These are phyloP conservation scores for Dendrocincla fuliginosa DNA, from an alignment of 2,797 vertebrate species.

Conservation along the genomic window DNA sequence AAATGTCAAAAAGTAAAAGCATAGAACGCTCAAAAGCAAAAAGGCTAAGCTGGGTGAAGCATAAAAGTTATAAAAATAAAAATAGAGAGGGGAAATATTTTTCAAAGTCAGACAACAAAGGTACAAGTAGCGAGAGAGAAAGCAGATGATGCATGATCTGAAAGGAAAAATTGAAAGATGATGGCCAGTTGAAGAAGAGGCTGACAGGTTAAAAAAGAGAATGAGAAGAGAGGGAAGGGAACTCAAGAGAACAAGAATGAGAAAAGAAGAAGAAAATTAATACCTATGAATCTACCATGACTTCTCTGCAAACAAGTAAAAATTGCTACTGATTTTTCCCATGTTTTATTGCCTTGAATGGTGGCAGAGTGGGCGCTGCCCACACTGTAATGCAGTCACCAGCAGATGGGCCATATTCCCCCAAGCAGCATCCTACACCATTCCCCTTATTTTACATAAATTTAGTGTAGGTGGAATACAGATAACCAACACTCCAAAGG, in stretches of 20 bases:
- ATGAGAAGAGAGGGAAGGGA: background rate
- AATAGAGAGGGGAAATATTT: background rate
- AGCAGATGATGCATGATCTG: background rate
- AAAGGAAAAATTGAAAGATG: background rate
- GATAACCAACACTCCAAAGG: background rate
- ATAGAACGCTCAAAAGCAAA: background rate
- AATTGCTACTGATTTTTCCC: background rate
- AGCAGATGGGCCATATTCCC: background rate
- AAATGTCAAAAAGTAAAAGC: background rate
- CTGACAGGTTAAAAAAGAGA: background rate
- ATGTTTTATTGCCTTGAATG: background rate
- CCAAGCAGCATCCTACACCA: background rate
- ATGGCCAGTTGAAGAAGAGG: fast-evolving
- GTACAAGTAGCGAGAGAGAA: background rate
- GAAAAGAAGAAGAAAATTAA: background rate
- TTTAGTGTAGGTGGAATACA: background rate
- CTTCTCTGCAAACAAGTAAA: background rate
- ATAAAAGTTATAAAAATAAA: background rate
- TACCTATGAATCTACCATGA: background rate
- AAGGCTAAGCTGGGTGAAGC: background rate
- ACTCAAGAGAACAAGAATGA: background rate
- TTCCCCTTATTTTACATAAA: background rate
- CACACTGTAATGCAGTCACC: background rate
- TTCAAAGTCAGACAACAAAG: background rate
- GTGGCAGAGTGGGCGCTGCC: background rate